These are phyloP conservation scores for Mythimna impura DNA, from an alignment of 2,888 invertebrate genomes.

Conservation along the genomic window DNA sequence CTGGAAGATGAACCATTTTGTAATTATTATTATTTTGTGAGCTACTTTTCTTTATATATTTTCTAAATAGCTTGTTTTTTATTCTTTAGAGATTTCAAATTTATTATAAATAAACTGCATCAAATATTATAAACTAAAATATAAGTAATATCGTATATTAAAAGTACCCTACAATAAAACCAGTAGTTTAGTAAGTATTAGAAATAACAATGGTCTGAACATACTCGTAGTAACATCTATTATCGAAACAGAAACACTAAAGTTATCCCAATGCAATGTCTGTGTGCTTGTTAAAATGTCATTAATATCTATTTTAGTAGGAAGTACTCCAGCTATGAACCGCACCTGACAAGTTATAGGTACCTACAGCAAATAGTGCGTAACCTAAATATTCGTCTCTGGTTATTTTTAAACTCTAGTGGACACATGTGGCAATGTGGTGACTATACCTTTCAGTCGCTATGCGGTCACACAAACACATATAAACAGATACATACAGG, in stretches of 20 bases:
- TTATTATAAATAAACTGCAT: neutral
- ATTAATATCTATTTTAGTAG: slow-evolving; percentile 46
- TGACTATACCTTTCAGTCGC: slow-evolving; percentile 24
- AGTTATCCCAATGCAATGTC: slow-evolving; percentile 3
- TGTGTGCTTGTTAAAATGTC: slow-evolving; percentile 34
- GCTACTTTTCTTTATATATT: neutral
- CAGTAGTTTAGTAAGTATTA: neutral
- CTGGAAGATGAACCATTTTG: neutral
- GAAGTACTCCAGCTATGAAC: slow-evolving; percentile 22
- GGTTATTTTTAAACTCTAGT: slow-evolving; percentile 57
- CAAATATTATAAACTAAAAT: neutral
- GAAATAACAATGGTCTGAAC: neutral
- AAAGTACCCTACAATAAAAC: neutral
- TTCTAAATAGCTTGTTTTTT: neutral
- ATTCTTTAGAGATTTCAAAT: too few relatives aligned
- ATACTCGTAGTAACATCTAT: slow-evolving; percentile 3
- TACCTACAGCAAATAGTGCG: slow-evolving; percentile 25
- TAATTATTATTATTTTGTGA: neutral
- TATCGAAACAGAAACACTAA: slow-evolving; percentile 5
- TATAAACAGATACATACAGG: neutral
- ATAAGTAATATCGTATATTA: neutral
- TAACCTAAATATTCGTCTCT: slow-evolving; percentile 56
- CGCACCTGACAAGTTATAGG: slow-evolving; percentile 19
- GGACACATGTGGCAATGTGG: slow-evolving; percentile 36
- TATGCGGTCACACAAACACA: slow-evolving; percentile 7